Evolutionary conservation across 2,888 invertebrate species (phyloP), one percentile per base, ranked within the genome.

Genomic region (Temnothorax ravouxi): DNA sequence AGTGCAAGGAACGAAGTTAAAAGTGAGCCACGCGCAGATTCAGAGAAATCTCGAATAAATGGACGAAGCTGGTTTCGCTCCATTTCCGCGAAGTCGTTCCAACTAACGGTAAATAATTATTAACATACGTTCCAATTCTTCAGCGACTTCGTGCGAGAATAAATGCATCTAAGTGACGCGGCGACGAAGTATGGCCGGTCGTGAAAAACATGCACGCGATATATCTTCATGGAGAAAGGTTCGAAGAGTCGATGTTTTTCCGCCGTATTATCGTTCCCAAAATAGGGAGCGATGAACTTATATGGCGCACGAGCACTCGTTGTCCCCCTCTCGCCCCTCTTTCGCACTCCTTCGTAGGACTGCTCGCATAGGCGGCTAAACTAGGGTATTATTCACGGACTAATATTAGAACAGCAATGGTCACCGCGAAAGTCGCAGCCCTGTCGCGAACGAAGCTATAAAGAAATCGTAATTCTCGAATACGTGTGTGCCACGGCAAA

Each of bases 351-450:
- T 86, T 69, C 61, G 61, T 67, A 71, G 25, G 54, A 72, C n/a
- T 67, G 56, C 59, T 77, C 77, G 84, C 21, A 59, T 71, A 76
- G 76, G 66, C 84, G 75, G 83, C 84, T 81, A 84, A 84, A 84
- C 88, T 88, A 52, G 84, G 83, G 64, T 84, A 83, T 89, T 91
- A 92, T 90, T 91, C 90, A 89, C 85, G 85, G 86, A 86, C 89
- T 91, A 90, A 91, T 91, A 91, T 91, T 91, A 91, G 90, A 92
- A 88, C 87, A 75, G 82, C 79, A 66, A 82, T 86, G 86, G 82
- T 88, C 89, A 84, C 84, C 87, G 84, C 79, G 88, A 81, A 88
- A 86, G 86, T 85, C 66, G 29, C 29, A 66, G 64, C 66, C 67
- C 76, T 52, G 56, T 75, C 56, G 72, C 64, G 80, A 61, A 52